These are phyloP conservation scores for Agrotis clavis DNA, from an alignment of 2,888 invertebrate species.

Conservation along the genomic window DNA sequence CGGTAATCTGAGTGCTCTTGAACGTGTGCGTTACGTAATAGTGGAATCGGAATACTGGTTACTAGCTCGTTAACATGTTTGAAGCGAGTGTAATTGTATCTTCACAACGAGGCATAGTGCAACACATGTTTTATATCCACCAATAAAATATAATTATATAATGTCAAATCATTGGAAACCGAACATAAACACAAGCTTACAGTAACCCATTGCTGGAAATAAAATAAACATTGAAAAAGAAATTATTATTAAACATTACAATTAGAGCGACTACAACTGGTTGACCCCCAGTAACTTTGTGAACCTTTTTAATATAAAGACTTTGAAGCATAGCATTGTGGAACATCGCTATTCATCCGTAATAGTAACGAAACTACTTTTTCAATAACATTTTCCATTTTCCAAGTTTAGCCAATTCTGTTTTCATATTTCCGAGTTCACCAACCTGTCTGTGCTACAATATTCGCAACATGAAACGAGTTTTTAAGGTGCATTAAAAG, in stretches of 20 bases:
- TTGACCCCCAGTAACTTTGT: too few species aligned
- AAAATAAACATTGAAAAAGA: too few species aligned
- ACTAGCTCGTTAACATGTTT: background rate
- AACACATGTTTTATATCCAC: background rate
- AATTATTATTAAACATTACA: too few species aligned
- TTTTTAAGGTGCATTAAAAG: constrained; percentile 42
- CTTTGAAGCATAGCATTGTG: background rate
- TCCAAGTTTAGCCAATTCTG: background rate
- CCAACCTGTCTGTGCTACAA: background rate
- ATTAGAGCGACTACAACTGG: too few species aligned
- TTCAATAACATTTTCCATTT: too few species aligned
- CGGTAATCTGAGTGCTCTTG: constrained; percentile 22
- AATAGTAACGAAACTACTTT: background rate
- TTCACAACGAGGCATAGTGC: background rate
- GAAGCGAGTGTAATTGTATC: background rate
- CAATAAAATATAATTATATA: background rate
- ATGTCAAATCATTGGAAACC: too few species aligned
- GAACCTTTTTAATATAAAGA: too few species aligned
- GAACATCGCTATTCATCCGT: background rate
- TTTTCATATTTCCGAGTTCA: background rate
- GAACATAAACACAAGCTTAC: too few species aligned
- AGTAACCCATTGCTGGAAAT: too few species aligned
- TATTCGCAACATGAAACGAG: constrained; percentile 26
- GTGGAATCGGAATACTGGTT: background rate
- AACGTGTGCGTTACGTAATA: constrained; percentile 15